phyloP scores from a whole-genome alignment of 2,797 vertebrate genomes.

The Macropodus opercularis region DNA sequence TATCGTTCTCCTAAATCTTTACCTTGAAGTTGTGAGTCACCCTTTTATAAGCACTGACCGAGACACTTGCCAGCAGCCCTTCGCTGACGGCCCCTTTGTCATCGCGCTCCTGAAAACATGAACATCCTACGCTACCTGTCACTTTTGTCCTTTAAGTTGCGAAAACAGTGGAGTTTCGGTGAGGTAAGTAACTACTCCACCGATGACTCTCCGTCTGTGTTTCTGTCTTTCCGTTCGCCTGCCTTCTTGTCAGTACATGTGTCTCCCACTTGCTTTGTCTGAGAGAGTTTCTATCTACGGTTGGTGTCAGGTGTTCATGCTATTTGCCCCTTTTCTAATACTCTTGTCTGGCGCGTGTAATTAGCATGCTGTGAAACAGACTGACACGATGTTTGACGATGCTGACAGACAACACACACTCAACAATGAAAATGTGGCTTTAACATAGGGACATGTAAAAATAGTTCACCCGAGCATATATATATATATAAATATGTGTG shows the following conservation, averaged over 20 bases:
- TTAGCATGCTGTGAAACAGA: constrained; percentile 38
- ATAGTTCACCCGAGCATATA: constrained; percentile 2
- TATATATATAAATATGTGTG: background rate
- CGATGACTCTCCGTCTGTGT: constrained; percentile 41
- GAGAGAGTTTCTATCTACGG: constrained; percentile 14
- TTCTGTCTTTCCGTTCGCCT: constrained; percentile 31
- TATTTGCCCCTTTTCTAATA: constrained; percentile 26
- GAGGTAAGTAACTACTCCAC: constrained; percentile 55
- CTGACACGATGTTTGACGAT: constrained; percentile 36
- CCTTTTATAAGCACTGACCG: constrained; percentile 58
- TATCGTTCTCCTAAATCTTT: constrained; percentile 24
- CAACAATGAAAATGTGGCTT: constrained; percentile 10
- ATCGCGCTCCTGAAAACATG: constrained; percentile 43
- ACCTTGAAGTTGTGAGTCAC: constrained; percentile 35
- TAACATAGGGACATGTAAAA: constrained; percentile 8
- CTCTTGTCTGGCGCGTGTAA: constrained; percentile 37
- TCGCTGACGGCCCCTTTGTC: constrained; percentile 42
- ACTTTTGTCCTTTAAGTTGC: constrained; percentile 44
- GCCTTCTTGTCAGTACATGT: constrained; percentile 37
- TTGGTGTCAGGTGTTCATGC: constrained; percentile 38
- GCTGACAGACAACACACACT: constrained; percentile 37
- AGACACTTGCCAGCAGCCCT: constrained; percentile 50
- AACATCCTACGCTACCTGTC: constrained; percentile 64
- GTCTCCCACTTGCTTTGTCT: constrained; percentile 32
- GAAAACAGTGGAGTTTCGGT: constrained; percentile 56